phyloP scores from a whole-genome alignment of 2,888 invertebrate species.

The Camponotus fellah region DNA sequence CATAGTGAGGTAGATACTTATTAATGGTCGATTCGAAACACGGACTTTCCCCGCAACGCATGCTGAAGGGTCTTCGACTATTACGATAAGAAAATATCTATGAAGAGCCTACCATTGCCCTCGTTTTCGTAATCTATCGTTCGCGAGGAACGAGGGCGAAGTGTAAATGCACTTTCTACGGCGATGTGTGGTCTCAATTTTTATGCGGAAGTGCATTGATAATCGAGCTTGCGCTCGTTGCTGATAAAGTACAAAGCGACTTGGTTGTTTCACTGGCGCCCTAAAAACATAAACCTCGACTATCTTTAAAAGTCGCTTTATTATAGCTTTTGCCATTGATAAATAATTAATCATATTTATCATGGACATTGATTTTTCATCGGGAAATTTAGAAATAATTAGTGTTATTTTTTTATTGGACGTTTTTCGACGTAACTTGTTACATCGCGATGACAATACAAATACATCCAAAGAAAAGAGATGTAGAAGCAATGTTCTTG shows the following conservation, averaged over 20 bases:
- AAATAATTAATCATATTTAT: conserved; percentile 12
- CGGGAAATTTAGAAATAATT: neutral
- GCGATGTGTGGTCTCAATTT: conserved; percentile 16
- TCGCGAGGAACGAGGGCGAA: conserved; percentile 67
- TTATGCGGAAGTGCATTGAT: conserved; percentile 69
- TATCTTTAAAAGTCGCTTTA: neutral
- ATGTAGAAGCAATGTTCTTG: neutral
- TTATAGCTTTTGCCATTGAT: neutral
- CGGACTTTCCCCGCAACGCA: conserved; percentile 63
- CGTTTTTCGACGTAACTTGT: conserved; percentile 1
- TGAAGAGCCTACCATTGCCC: conserved; percentile 63
- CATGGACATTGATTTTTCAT: neutral
- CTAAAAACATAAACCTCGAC: neutral
- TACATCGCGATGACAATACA: conserved; percentile 19
- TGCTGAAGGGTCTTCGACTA: conserved; percentile 48
- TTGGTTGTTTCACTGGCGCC: conserved; percentile 1
- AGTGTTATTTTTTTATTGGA: neutral
- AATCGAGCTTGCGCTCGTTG: conserved; percentile 36
- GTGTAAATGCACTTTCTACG: conserved; percentile 69
- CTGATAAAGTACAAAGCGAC: conserved; percentile 59
- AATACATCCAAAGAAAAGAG: neutral
- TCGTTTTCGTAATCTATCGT: conserved; percentile 70
- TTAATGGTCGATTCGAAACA: conserved; percentile 56
- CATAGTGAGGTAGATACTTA: conserved; percentile 24
- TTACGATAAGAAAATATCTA: conserved; percentile 70